Evolutionary conservation across 2,888 invertebrate genomes (phyloP).

Genomic region (Drosophila buzzatii): DNA sequence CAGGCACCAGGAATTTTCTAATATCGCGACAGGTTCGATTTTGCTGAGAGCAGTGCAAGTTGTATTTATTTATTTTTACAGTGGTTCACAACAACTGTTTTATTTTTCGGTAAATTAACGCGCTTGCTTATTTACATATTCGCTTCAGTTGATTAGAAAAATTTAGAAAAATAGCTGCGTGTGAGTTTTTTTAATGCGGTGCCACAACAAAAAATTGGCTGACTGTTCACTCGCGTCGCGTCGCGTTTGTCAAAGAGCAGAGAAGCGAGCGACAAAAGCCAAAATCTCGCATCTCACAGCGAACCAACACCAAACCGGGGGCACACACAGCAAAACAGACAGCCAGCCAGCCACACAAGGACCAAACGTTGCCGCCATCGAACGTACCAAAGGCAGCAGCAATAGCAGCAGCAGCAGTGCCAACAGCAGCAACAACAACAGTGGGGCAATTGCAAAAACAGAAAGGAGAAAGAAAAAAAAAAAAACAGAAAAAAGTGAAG

Average conservation of each 20-base stretch:
- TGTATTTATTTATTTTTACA: slow-evolving; percentile 9
- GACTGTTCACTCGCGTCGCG: slow-evolving; percentile 80
- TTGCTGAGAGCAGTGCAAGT: slow-evolving; percentile 33
- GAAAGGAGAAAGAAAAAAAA: slow-evolving; percentile 33
- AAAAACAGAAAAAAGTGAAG: slow-evolving; percentile 66
- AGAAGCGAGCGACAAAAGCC: slow-evolving; percentile 80
- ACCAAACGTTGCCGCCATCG: slow-evolving; percentile 77
- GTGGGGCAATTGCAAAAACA: slow-evolving; percentile 51
- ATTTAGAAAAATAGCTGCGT: slow-evolving; percentile 62
- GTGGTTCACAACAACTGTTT: slow-evolving; percentile 14
- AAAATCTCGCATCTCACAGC: slow-evolving; percentile 78
- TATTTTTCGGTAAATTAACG: slow-evolving; percentile 27
- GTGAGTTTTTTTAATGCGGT: slow-evolving; percentile 45
- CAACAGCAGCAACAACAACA: slow-evolving; percentile 46
- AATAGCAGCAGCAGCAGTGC: slow-evolving; percentile 17
- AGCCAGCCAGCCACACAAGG: slow-evolving; percentile 62
- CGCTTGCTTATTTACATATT: slow-evolving; percentile 27
- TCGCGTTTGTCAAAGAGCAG: slow-evolving; percentile 82
- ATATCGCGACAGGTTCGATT: slow-evolving; percentile 71
- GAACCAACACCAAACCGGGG: slow-evolving; percentile 59
- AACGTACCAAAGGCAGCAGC: slow-evolving; percentile 46
- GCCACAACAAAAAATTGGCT: slow-evolving; percentile 78
- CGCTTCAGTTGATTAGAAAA: slow-evolving; percentile 48
- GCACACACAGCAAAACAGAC: slow-evolving; percentile 52
- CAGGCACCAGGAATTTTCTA: slow-evolving; percentile 59